Evolutionary conservation across 2,888 invertebrate genomes (phyloP), one percentile per base, ranked within the genome.

Genomic region (Bursaphelenchus okinawaensis): DNA sequence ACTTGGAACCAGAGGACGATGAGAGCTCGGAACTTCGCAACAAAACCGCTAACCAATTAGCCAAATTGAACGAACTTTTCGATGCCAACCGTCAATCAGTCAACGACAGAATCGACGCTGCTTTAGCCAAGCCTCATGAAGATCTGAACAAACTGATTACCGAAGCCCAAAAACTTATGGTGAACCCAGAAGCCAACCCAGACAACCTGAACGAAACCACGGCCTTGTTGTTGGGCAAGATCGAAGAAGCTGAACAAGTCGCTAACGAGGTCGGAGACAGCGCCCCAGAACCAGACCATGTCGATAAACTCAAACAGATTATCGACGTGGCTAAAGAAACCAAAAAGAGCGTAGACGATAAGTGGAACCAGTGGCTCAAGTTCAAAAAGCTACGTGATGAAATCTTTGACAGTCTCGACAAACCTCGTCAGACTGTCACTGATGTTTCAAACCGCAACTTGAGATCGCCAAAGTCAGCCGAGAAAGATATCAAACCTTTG

Each of bases 111-210:
- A 27, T 65, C n/a, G 63, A 67, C 26, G 23, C 55, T 23, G 24
- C 52, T 22, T 20, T 20, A 20, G 54, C 55, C 66, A 66, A 65
- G 19, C 65, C 19, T 28, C 67, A 65, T 52, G 65, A 40, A 28
- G 22, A 23, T 28, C 50, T 29, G 63, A 31, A 26, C 29, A 23
- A 20, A n/a, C 19, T 56, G 57, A 27, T 56, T 19, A 19, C 28
- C 24, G 57, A 56, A 24, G 57, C 26, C 29, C 57, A 56, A 56
- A 23, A 27, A 16, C 20, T 56, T 16, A 3, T 56, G 19, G 57
- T 56, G 12, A 27, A 56, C 24, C 23, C 23, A 20, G 27, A 23
- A 19, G 12, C 57, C 27, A 23, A 56, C 27, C 56, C 57, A 9
- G 57, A 56, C 29, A 20, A 29, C 26, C 27, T 56, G 24, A 56